Percentiles rank a stretch among this genome's conserved stretches.
Conservation (phyloP, 2,113 vertebrate genomes). For the Malurus alboscapulatus region DNA sequence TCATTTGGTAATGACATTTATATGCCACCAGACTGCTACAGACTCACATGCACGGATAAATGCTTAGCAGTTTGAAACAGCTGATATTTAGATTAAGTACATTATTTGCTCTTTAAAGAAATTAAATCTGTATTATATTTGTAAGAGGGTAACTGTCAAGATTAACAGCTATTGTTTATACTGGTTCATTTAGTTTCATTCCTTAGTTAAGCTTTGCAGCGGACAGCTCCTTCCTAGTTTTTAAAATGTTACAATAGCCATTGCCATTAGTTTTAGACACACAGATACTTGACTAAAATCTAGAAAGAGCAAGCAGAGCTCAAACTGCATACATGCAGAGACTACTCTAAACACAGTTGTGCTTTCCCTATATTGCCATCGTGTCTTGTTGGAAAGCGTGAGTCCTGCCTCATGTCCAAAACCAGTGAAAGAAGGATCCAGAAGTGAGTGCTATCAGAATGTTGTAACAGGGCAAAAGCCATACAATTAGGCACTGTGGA, state of each 20-base stretch:
- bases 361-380: background rate
- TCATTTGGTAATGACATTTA: background rate
- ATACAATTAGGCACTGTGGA: background rate
- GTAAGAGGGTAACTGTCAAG: background rate
- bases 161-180: background rate
- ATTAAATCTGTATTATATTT: background rate
- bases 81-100: background rate
- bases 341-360: background rate
- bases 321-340: background rate
- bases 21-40: background rate
- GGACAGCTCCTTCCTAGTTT: background rate
- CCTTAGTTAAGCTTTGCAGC: background rate
- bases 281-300: background rate
- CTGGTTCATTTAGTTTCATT: background rate
- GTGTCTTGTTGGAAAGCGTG: background rate
- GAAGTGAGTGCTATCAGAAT: background rate
- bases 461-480: background rate
- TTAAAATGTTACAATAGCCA: background rate
- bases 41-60: accelerated
- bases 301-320: background rate
- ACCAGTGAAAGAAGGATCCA: background rate
- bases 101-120: background rate
- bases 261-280: background rate
- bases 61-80: background rate
- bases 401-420: background rate